phyloP scores from a whole-genome alignment of 2,888 invertebrate species.

The Trichopoda pennipes region DNA sequence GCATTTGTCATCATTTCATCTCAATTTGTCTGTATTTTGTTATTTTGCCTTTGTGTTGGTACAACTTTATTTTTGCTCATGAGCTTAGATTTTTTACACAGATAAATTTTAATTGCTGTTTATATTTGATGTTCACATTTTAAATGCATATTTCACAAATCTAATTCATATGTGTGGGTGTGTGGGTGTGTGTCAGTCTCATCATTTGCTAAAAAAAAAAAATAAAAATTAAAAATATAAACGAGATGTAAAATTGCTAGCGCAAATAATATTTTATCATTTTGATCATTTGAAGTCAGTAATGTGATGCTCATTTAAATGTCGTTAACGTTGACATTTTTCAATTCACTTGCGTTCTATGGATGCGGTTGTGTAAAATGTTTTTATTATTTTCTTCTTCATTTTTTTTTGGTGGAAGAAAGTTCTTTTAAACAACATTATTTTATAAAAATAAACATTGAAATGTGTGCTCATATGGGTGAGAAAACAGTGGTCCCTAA shows the following conservation, averaged over 20 bases:
- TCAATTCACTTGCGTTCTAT: constrained; percentile 47
- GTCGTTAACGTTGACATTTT: constrained; percentile 66
- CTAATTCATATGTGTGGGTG: background rate
- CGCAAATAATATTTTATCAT: constrained; percentile 61
- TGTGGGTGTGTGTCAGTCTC: too few species aligned
- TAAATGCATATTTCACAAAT: constrained; percentile 30
- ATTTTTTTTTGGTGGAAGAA: background rate
- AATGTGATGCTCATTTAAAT: constrained; percentile 64
- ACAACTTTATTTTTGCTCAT: constrained; percentile 3
- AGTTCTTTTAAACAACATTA: constrained; percentile 26
- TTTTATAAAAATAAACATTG: constrained; percentile 26
- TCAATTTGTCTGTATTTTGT: constrained; percentile 2
- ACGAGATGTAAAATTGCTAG: constrained; percentile 32
- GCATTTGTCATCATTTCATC: constrained; percentile 40
- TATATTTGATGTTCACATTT: constrained; percentile 50
- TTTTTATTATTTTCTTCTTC: constrained; percentile 21
- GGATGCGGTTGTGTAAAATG: background rate
- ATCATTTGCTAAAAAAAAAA: background rate
- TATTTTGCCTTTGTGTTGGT: constrained; percentile 10
- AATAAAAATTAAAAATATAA: constrained; percentile 9
- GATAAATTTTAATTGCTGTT: constrained; percentile 64
- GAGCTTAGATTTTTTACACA: constrained; percentile 27
- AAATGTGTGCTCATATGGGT: background rate
- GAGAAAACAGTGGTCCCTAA: too few species aligned
- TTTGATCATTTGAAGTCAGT: constrained; percentile 57